Conservation (phyloP, 2,888 invertebrate genomes). For the Lasioglossum zephyrum region DNA sequence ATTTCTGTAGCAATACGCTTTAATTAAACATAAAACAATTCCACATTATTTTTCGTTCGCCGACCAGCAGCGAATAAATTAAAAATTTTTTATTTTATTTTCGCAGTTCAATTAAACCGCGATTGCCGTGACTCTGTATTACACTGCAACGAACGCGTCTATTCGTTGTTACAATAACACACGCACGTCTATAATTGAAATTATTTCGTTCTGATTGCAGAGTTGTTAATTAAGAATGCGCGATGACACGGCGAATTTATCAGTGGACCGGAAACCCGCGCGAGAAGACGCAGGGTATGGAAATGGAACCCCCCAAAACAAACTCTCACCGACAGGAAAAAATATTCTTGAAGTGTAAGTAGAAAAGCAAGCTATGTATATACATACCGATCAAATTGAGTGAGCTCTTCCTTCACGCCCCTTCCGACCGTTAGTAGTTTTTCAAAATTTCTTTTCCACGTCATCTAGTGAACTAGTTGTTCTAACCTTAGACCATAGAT, state of each 20-base stretch:
- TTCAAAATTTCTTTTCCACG: not conserved
- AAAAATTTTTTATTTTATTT: not conserved
- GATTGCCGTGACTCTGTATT: not conserved
- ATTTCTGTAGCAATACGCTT: not conserved
- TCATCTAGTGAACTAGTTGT: not conserved
- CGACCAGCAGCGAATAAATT: not conserved
- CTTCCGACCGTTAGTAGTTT: not conserved
- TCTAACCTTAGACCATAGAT: not conserved
- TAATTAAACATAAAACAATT: not conserved
- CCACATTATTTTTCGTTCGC: not conserved
- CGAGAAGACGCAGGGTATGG: slow-evolving; percentile 80
- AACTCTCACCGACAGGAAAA: slow-evolving; percentile 79
- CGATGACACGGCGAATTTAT: slow-evolving; percentile 83
- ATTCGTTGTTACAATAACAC: not conserved
- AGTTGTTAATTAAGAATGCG: slow-evolving; percentile 83
- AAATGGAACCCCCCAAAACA: slow-evolving; percentile 81
- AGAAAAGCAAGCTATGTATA: slow-evolving; percentile 24
- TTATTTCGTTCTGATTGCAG: slow-evolving; percentile 70
- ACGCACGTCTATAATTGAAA: not conserved
- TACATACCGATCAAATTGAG: not conserved
- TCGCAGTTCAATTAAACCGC: not conserved
- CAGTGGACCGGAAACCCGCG: slow-evolving; percentile 82
- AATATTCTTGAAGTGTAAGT: slow-evolving; percentile 83
- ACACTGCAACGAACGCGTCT: not conserved
- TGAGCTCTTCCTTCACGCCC: not conserved